A percentile compares a stretch with the other conserved stretches of the same genome.
Conservation (phyloP, 1,140 invertebrate genomes). For the Coenobita brevimanus region DNA sequence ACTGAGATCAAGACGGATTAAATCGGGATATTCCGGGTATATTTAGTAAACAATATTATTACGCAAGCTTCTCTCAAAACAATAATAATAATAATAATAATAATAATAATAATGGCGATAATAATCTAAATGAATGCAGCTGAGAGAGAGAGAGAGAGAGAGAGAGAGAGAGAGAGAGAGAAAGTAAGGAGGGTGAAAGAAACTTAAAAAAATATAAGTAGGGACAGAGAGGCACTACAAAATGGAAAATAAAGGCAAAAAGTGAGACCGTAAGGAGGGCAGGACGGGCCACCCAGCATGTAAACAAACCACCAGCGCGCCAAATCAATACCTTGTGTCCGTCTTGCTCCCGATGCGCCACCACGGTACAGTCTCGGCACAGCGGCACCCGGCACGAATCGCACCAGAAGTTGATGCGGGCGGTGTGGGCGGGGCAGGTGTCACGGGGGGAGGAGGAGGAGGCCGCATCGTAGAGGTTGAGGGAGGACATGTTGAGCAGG, state of each 20-base stretch:
- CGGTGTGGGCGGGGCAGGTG: conserved; percentile 62
- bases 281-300: no score
- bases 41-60: no score
- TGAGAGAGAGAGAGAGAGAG: background rate
- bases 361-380: conserved; percentile 67
- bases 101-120: no score
- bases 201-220: background rate
- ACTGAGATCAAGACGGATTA: background rate
- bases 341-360: conserved; percentile 56
- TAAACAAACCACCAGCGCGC: no score
- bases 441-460: conserved; percentile 38
- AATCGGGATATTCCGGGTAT: no score
- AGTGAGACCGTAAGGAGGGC: background rate
- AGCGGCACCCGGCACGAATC: conserved; percentile 64
- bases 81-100: no score
- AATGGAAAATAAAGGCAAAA: background rate
- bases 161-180: background rate
- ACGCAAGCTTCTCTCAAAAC: no score
- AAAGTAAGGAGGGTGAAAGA: background rate
- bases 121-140: no score
- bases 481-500: conserved; percentile 66
- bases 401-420: conserved; percentile 69
- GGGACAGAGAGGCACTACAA: background rate
- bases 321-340: conserved; percentile 63
- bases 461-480: conserved; percentile 56